Conservation (phyloP, 2,888 invertebrate genomes). For the Drosophila mercatorum region DNA sequence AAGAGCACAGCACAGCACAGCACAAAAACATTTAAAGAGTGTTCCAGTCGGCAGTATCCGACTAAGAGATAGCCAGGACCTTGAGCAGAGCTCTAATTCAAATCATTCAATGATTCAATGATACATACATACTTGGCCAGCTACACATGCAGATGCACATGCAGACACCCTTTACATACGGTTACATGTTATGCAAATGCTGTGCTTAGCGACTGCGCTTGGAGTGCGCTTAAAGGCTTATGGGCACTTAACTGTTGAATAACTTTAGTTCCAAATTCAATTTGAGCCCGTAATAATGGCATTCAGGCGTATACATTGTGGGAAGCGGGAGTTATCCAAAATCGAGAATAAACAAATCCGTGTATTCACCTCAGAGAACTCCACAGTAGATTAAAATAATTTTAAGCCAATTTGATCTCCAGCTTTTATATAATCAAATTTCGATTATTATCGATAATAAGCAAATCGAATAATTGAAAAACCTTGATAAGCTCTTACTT, state of each 20-base stretch:
- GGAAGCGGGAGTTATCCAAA: no score
- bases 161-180: neutral
- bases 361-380: no score
- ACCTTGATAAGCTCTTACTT: no score
- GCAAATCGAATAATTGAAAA: neutral
- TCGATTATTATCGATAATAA: no score
- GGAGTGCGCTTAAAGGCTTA: neutral
- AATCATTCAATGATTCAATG: neutral
- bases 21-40: no score
- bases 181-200: neutral
- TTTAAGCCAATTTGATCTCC: no score
- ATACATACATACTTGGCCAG: no score
- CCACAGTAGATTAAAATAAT: no score
- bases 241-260: neutral
- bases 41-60: neutral
- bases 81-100: neutral
- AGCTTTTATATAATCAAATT: no score
- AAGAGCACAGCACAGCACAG: constrained; percentile 18
- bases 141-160: no score
- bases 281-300: neutral
- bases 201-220: neutral
- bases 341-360: no score
- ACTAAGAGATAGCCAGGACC: neutral
- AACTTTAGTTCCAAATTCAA: neutral
- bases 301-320: no score